Conservation (phyloP, 2,113 vertebrate species). For the Falco punctatus region DNA sequence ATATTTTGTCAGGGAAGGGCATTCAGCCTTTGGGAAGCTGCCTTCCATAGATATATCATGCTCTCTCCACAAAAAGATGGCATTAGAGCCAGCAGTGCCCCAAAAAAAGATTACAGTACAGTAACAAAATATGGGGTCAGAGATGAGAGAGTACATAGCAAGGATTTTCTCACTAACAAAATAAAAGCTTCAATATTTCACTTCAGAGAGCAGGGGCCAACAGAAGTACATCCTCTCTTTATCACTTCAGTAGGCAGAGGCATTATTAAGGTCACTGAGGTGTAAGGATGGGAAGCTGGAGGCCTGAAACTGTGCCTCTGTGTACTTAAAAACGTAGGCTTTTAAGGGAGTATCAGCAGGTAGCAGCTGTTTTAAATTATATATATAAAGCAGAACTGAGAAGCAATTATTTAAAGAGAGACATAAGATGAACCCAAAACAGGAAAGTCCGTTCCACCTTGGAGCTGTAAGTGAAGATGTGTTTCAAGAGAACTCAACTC, state of each 20-base stretch:
- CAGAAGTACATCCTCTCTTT: constrained; percentile 38
- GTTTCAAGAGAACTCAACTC: neutral
- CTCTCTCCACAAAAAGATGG: neutral
- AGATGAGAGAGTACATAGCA: constrained; percentile 18
- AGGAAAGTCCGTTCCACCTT: neutral
- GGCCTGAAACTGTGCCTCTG: constrained; percentile 19
- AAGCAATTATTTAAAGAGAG: constrained; percentile 9
- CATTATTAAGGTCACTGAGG: constrained; percentile 58
- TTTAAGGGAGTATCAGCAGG: constrained; percentile 11
- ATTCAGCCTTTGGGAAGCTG: neutral
- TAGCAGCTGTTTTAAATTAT: constrained; percentile 26
- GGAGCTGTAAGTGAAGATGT: neutral
- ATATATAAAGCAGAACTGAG: neutral
- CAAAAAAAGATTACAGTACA: neutral
- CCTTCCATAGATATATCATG: neutral
- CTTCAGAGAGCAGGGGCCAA: constrained; percentile 31
- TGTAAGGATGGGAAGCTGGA: constrained; percentile 40
- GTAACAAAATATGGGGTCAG: neutral
- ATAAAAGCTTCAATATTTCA: constrained; percentile 50
- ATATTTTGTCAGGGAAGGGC: neutral
- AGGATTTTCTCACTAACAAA: constrained; percentile 51
- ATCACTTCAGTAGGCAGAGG: constrained; percentile 51
- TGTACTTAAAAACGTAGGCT: neutral
- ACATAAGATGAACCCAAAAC: neutral
- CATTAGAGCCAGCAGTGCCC: neutral